Base-by-base conservation (phyloP, 2,797 vertebrate species). In the Argya squamiceps region DNA sequence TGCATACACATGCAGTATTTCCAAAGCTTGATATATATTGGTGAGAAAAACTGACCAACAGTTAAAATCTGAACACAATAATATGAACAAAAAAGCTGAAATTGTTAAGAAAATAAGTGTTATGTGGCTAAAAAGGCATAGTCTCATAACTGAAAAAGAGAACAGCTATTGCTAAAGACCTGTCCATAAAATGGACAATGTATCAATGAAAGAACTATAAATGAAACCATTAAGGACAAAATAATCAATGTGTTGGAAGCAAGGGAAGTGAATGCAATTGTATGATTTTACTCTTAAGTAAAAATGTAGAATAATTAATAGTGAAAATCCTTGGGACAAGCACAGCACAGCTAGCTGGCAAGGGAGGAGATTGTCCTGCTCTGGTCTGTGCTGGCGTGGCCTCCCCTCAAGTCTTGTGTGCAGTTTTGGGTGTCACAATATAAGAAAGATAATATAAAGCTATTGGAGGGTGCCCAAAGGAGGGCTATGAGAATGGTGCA, bases 321-420 rank as follows among this genome's bases (percentile, higher is more conserved):
- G 15, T 46, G 49, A 63, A 78, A 90, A 91, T 37, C 19, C 47
- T 10, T 34, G 24, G 7, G 32, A 17, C 29, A 65, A 29, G 15
- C 34, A 15, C 39, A 43, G 41, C 16, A 18, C 24, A 49, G 19
- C 26, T 47, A 27, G 3, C 10, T 60, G 67, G 34, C 18, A 43
- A 19, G 18, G 26, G 11, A 36, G 46, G 23, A 60, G 59, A 29
- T 37, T 67, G 52, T 65, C 30, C 73, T 17, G 6, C 52, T 65
- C 52, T 29, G 0, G 24, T 53, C 30, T 41, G 26, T n/a, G 22
- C 26, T 53, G 69, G 10, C 34, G 17, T 0, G 0, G 39, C 52
- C 34, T 53, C 46, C 29, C 34, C 39, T 47, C 2, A 0, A 59
- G 34, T 32, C 19, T 26, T 47, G 39, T 47, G 46, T 47, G 34